Evolutionary conservation across 2,888 invertebrate species (phyloP), one percentile per base, ranked within the genome.

Genomic region (Crematogaster levior): DNA sequence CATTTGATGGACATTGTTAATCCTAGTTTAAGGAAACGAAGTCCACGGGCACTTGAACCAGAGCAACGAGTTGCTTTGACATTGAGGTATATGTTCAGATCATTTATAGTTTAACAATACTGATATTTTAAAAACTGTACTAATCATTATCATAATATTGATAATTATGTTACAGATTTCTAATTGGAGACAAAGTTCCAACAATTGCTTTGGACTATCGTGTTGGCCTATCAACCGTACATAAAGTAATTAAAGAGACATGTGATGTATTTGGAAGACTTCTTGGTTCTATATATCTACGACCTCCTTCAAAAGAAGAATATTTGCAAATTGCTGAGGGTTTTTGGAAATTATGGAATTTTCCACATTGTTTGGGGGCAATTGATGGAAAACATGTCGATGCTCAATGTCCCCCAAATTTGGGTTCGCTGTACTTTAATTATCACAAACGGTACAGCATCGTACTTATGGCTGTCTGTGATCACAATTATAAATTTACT

Each of bases 321-420:
- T 66, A 66, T 66, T 46, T 66, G n/a, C n/a, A 66, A 46, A 66
- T 46, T 46, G 66, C 66, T 66, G n/a, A 66, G n/a, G 66, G 66
- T 66, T 66, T 66, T 66, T 66, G 43, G 66, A 46, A 46, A 46
- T 5, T 66, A 46, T 75, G 61, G 24, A 48, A 61, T 65, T 75
- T 61, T 48, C 65, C 73, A 30, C 40, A 58, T 34, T 70, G 43
- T 15, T 65, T 65, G 63, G 18, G 43, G 18, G 40, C 43, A 65
- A 4, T 65, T 46, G 68, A 68, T 68, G 34, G 21, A 10, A 68
- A 68, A 34, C 48, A 66, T 30, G 48, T 68, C 30, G 51, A 68
- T 48, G 34, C n/a, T 30, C 65, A 66, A 66, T 63, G 43, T 5
- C 46, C 66, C 3, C 66, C 66, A 0, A 66, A 66, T 66, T 66